phyloP scores from a whole-genome alignment of 2,113 vertebrate genomes.

The Caretta caretta region DNA sequence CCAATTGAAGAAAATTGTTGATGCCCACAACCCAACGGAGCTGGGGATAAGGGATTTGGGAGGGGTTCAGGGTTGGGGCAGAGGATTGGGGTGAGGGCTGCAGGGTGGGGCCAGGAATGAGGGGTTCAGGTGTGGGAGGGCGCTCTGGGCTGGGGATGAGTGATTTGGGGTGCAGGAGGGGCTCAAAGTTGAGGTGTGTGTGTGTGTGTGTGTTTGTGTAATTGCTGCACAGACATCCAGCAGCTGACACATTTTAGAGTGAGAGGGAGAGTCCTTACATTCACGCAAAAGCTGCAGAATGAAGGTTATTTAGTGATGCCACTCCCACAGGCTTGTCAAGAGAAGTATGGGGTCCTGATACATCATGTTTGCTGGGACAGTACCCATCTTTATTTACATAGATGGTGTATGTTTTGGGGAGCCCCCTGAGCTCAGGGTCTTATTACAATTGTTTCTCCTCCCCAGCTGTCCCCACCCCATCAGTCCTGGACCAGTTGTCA shows the following conservation, averaged over 20 bases:
- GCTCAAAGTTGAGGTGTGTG: no score
- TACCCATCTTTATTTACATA: not conserved
- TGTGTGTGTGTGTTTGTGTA: not conserved
- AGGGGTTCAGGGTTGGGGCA: no score
- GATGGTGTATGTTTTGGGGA: not conserved
- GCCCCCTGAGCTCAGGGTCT: not conserved
- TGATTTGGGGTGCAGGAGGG: no score
- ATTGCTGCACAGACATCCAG: not conserved
- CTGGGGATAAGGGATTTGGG: no score
- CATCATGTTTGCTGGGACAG: not conserved
- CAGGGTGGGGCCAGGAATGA: no score
- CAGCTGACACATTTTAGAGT: not conserved
- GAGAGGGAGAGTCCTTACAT: not conserved
- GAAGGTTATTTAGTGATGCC: not conserved
- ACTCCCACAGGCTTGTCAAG: not conserved
- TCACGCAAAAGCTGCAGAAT: not conserved
- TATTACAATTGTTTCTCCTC: not conserved
- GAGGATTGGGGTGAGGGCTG: no score
- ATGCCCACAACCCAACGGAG: no score
- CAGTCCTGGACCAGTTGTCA: not conserved
- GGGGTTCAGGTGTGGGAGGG: no score
- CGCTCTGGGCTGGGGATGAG: no score
- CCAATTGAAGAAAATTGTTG: no score
- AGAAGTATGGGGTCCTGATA: not conserved
- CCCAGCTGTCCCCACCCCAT: not conserved